A percentile compares a stretch with the other conserved stretches of the same genome.
Evolutionary conservation across 2,797 vertebrate species (phyloP).

Genomic region (Sebastes matsubarae): DNA sequence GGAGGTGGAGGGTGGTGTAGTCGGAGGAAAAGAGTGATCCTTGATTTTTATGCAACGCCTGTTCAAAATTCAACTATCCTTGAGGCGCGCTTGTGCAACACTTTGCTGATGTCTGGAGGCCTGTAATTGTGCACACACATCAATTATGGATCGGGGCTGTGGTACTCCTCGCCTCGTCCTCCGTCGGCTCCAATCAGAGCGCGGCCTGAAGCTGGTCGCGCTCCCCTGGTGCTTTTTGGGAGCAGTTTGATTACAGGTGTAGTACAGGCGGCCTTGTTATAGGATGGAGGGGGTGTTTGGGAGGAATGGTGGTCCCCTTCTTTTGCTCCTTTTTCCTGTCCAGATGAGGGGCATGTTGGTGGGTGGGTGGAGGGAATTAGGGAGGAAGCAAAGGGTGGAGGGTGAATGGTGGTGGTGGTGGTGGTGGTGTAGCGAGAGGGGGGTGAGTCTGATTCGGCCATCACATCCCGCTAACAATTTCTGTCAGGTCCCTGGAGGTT

Average conservation of each 20-base stretch:
- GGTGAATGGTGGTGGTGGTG: neutral
- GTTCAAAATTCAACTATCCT: conserved; percentile 89
- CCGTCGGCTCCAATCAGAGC: conserved; percentile 83
- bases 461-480: conserved; percentile 93
- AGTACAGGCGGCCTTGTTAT: conserved; percentile 80
- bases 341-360: conserved; percentile 52
- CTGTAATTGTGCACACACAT: conserved; percentile 90
- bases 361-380: conserved; percentile 43
- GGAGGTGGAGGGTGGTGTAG: neutral
- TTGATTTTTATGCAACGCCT: conserved; percentile 88
- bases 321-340: conserved; percentile 37
- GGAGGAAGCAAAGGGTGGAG: conserved; percentile 34
- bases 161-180: conserved; percentile 71
- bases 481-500: conserved; percentile 90
- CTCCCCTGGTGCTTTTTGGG: conserved; percentile 80
- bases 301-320: conserved; percentile 2
- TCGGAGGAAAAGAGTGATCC: conserved; percentile 66
- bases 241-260: conserved; percentile 92
- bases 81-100: conserved; percentile 87
- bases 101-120: conserved; percentile 89
- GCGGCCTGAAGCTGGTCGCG: conserved; percentile 20
- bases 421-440: neutral
- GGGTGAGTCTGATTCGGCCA: conserved; percentile 86
- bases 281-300: conserved; percentile 34
- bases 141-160: conserved; percentile 89